Conservation (phyloP, 1,140 invertebrate genomes). For the Plectus sambesii region DNA sequence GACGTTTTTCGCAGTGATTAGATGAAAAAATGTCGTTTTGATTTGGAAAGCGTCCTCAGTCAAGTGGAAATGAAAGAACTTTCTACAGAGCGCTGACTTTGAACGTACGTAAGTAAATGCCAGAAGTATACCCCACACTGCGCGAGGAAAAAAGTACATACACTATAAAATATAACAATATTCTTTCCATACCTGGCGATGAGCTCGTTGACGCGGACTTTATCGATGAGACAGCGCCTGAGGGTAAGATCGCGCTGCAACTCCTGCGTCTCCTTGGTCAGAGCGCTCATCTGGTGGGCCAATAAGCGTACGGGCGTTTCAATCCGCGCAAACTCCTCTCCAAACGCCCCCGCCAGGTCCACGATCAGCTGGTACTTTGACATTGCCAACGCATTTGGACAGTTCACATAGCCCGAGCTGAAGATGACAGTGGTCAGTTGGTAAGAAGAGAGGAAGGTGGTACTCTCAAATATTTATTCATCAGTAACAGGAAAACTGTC, state of each 20-base stretch:
- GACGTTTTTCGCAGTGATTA: too few relatives aligned
- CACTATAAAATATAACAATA: slow-evolving; percentile 8
- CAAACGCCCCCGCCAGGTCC: slow-evolving; percentile 24
- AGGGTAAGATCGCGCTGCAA: slow-evolving; percentile 39
- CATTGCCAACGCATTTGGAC: slow-evolving; percentile 12
- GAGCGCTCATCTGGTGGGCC: slow-evolving; percentile 20
- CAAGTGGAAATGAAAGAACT: too few relatives aligned
- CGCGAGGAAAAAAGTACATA: too few relatives aligned
- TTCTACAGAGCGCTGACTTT: too few relatives aligned
- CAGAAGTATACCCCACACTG: background rate
- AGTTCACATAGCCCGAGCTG: too few relatives aligned
- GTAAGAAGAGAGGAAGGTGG: too few relatives aligned
- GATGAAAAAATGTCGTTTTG: too few relatives aligned
- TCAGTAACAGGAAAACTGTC: too few relatives aligned
- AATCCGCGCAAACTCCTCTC: slow-evolving; percentile 30
- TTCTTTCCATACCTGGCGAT: slow-evolving; percentile 21
- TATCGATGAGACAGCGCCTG: slow-evolving; percentile 31
- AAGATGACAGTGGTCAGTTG: too few relatives aligned
- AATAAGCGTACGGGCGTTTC: slow-evolving; percentile 34
- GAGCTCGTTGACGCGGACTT: slow-evolving; percentile 25
- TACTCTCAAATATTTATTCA: too few relatives aligned
- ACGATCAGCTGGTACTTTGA: slow-evolving; percentile 25
- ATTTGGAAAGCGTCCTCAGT: too few relatives aligned
- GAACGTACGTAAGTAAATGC: slow-evolving; percentile 7
- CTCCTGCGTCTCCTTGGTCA: slow-evolving; percentile 35